These are phyloP conservation scores for Dasypogon diadema DNA, from an alignment of 2,888 invertebrate genomes.

Conservation along the genomic window DNA sequence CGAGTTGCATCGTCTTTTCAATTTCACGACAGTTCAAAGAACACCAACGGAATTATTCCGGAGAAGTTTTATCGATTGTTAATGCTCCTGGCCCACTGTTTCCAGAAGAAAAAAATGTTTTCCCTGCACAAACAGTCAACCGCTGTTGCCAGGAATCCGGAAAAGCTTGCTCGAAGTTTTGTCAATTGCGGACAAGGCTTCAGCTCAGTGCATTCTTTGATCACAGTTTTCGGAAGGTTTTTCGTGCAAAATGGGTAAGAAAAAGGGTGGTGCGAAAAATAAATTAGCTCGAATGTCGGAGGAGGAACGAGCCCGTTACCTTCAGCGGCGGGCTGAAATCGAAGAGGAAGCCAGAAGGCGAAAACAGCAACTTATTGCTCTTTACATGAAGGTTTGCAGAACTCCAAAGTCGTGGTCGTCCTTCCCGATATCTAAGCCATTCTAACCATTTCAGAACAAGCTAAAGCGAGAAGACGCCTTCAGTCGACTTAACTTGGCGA, in stretches of 20 bases:
- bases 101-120: background rate
- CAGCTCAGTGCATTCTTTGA: background rate
- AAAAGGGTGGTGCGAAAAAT: slow-evolving; percentile 78
- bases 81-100: background rate
- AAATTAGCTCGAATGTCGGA: slow-evolving; percentile 88
- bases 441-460: slow-evolving; percentile 75
- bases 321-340: slow-evolving; percentile 84
- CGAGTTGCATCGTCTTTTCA: background rate
- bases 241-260: slow-evolving; percentile 70
- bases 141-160: background rate
- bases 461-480: slow-evolving; percentile 84
- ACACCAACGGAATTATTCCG: background rate
- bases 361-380: slow-evolving; percentile 83
- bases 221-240: too few relatives aligned
- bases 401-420: too few relatives aligned
- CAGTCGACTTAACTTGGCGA: slow-evolving; percentile 82
- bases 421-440: slow-evolving; percentile 25
- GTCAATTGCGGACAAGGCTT: background rate
- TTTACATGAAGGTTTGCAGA: slow-evolving; percentile 81
- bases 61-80: background rate
- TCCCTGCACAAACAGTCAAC: background rate
- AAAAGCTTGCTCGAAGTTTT: background rate
- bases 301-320: slow-evolving; percentile 83
- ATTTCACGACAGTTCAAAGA: background rate
- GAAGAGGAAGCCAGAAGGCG: slow-evolving; percentile 85